Evolutionary conservation across 2,113 vertebrate genomes (phyloP).

Genomic region (Chaetops frenatus): DNA sequence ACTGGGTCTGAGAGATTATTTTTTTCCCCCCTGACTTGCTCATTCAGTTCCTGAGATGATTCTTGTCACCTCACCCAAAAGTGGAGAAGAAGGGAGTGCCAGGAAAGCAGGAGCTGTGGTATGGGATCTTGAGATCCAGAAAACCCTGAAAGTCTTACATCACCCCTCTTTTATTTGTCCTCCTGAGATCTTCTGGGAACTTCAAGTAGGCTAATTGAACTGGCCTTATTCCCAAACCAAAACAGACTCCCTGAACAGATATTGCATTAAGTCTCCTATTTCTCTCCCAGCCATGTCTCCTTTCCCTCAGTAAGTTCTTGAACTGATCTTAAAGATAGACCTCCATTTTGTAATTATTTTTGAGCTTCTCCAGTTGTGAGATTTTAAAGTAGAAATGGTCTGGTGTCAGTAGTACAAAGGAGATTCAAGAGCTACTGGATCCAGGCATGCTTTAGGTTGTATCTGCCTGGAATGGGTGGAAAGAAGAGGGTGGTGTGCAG

Average conservation of each 20-base stretch:
- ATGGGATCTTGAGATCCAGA: neutral
- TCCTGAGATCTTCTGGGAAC: neutral
- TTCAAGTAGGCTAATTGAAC: neutral
- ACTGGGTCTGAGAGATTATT: neutral
- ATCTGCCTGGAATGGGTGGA: too few species aligned
- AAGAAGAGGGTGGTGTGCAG: too few species aligned
- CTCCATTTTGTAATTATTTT: neutral
- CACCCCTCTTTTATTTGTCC: neutral
- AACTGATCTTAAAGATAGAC: neutral
- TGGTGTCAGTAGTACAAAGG: neutral
- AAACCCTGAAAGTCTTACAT: neutral
- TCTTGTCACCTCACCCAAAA: neutral
- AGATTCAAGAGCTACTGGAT: neutral
- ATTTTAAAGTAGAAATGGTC: neutral
- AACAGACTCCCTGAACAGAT: too few species aligned
- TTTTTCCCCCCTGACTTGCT: neutral
- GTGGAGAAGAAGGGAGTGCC: neutral
- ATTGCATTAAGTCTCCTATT: neutral
- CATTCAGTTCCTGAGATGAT: neutral
- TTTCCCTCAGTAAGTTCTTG: neutral
- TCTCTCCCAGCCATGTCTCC: neutral
- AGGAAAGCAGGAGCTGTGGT: neutral
- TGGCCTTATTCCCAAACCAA: neutral
- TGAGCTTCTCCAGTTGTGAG: neutral
- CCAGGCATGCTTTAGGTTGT: neutral